Evolutionary conservation across 2,797 vertebrate genomes (phyloP), one percentile per base, ranked within the genome.

Genomic region (Arrhamphus sclerolepis): DNA sequence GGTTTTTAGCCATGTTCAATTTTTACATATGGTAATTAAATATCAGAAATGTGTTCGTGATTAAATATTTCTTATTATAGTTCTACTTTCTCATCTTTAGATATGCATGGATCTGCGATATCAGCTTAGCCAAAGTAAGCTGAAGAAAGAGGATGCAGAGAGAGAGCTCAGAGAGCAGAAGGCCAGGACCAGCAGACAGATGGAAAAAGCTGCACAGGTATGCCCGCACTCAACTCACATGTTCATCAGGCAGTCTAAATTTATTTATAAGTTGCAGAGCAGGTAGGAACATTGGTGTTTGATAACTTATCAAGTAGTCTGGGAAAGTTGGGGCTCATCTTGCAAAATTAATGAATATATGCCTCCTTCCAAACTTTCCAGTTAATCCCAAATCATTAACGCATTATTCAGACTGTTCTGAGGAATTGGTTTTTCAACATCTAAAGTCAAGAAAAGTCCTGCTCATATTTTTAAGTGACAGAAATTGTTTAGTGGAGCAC

Each of bases 111-210:
- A 98, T 89, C 92, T 98, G 81, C 92, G 90, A 58, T 95, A 94
- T 88, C 95, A 95, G 76, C 73, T 96, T 83, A 96, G 92, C 79
- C 93, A 95, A 91, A 92, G 88, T 62, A 90, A 93, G 87, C 90
- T 96, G 88, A 95, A 94, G 91, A 98, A 93, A 83, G 95, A 96
- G 67, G 95, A 98, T 86, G 93, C 92, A 59, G 95, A 98, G 92
- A 92, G 94, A 87, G 94, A 94, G 76, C 91, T 95, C 84, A 90
- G 91, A 86, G 95, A 96, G 78, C 93, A 94, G 87, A 91, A 83
- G 72, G 75, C 87, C 89, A 96, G 93, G 92, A 90, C 89, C 86
- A 77, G 88, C 82, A 92, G 92, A 64, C 93, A 93, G 78, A 91
- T 93, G 79, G 94, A 97, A 89, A 91, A 94, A 72, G 92, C 93